Base-by-base conservation (phyloP, 2,888 invertebrate genomes). In the Hydriomena furcata region DNA sequence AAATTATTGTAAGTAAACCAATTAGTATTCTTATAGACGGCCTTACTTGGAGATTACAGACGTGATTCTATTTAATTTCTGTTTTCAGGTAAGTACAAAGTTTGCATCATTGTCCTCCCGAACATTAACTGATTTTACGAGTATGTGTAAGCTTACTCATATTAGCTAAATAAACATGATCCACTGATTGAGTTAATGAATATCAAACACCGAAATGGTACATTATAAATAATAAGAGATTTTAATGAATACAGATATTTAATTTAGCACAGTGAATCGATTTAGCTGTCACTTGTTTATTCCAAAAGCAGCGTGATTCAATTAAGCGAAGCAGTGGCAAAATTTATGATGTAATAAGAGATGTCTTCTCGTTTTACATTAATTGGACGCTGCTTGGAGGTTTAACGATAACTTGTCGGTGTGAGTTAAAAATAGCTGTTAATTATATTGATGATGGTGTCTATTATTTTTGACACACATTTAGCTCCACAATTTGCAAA, bases 331-430 rank as follows among this genome's bases (percentile, higher is more conserved):
- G 65, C 63, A 65, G 66, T 68, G 68, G 68, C 68, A 68, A 69
- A 79, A 81, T 81, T 80, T 74, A 76, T 75, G 71, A 65, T 62
- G 79, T 75, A 75, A 82, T 75, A 58, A 62, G 74, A 82, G 72
- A 69, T 61, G 62, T 73, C 66, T 63, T 71, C 73, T 79, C 73
- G 63, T 76, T 80, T 76, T 72, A 71, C 70, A 73, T 77, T 84
- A 82, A 82, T 82, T 82, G 78, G 76, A 76, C 68, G 72, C 62
- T 59, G 67, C 65, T 60, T 41, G 71, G 72, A 71, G 72, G 64
- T 71, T 77, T 75, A 65, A 73, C 60, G 71, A 73, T 68, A 72
- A 71, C 72, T 76, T 71, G 68, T 65, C 68, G 61, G 65, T 67
- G 61, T 65, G 49, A 63, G 63, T 68, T 63, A 57, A 65, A 68